These are phyloP conservation scores for Aurelia coerulea DNA, from an alignment of 30 jellyfish, hydroid and myxozoan species.

Conservation along the genomic window DNA sequence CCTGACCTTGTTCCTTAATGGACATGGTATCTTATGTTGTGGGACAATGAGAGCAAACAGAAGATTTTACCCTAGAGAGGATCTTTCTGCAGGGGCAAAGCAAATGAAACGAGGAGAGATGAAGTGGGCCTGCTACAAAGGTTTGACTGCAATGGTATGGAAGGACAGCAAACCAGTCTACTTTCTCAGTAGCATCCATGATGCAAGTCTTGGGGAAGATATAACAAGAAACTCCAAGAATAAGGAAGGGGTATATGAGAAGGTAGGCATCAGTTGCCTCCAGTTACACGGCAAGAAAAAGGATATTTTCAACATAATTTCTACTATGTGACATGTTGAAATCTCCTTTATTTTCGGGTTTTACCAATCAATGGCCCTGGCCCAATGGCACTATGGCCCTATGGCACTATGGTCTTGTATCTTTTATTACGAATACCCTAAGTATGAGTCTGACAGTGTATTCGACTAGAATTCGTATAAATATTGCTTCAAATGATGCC, in stretches of 20 bases:
- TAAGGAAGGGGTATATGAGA: slow-evolving; percentile 18
- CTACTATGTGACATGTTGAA: too few relatives aligned
- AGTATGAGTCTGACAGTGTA: too few relatives aligned
- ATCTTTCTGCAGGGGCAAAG: background rate
- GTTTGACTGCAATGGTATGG: background rate
- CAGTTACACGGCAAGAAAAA: slow-evolving; percentile 35
- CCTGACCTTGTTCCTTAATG: background rate
- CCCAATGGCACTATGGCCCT: too few relatives aligned
- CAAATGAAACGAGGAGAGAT: background rate
- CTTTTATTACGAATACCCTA: too few relatives aligned
- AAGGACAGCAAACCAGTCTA: background rate
- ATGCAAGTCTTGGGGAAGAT: background rate
- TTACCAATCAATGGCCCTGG: too few relatives aligned
- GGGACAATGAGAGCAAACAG: slow-evolving; percentile 1
- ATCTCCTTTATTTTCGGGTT: too few relatives aligned
- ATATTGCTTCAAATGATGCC: too few relatives aligned
- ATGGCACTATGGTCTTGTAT: too few relatives aligned
- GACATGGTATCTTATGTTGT: background rate
- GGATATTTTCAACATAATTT: too few relatives aligned
- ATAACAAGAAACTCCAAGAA: background rate
- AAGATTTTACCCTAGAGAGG: background rate
- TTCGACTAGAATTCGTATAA: too few relatives aligned
- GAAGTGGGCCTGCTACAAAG: background rate
- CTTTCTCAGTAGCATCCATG: background rate
- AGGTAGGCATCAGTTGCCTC: slow-evolving; percentile 23